These are phyloP conservation scores for Psammodynastes pulverulentus DNA, from an alignment of 2,113 vertebrate species.

Conservation along the genomic window DNA sequence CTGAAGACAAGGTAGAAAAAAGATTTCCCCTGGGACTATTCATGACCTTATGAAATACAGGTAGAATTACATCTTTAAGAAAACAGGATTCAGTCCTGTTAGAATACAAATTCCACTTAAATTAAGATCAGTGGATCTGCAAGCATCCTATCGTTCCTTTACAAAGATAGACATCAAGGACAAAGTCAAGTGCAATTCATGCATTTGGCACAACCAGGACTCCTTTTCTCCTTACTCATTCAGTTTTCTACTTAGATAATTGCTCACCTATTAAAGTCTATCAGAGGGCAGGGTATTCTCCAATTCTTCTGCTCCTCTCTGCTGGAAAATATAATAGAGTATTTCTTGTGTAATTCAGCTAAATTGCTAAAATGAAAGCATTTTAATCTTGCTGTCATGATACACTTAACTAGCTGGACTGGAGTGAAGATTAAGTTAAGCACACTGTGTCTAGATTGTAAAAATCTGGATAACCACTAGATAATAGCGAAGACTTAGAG, in stretches of 20 bases:
- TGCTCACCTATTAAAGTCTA: slow-evolving; percentile 1
- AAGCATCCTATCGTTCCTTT: neutral
- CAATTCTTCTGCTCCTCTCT: neutral
- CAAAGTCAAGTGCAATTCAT: slow-evolving; percentile 2
- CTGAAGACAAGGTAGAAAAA: neutral
- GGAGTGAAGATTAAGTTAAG: neutral
- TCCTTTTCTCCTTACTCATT: neutral
- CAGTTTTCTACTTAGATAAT: slow-evolving; percentile 9
- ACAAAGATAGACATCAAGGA: neutral
- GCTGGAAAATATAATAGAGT: neutral
- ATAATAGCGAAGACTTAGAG: neutral
- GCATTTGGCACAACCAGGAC: neutral
- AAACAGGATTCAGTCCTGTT: neutral
- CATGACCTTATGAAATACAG: neutral
- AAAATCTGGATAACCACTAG: neutral
- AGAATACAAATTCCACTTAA: neutral
- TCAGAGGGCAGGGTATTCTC: neutral
- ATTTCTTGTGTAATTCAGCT: neutral
- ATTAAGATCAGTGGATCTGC: neutral
- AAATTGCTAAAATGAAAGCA: neutral
- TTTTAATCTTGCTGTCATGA: neutral
- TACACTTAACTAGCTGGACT: neutral
- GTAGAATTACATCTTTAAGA: neutral
- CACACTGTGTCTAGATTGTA: neutral
- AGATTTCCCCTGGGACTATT: neutral